These are phyloP conservation scores for Galbula dea DNA, from an alignment of 2,113 vertebrate genomes.

Conservation along the genomic window DNA sequence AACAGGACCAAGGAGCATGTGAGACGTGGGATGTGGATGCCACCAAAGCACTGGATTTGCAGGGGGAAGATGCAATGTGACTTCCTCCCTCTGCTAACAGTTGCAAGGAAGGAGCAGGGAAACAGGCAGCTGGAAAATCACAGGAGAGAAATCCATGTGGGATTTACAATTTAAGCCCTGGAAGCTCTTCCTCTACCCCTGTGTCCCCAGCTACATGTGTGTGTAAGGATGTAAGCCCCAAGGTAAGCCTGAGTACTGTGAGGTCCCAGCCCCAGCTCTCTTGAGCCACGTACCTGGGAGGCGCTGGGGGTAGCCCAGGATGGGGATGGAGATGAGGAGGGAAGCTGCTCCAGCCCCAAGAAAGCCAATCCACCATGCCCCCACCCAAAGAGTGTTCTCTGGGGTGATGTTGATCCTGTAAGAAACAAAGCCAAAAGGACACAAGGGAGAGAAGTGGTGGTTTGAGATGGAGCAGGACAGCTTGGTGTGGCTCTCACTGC, in stretches of 20 bases:
- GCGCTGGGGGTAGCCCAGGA: constrained; percentile 89
- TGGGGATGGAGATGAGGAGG: constrained; percentile 83
- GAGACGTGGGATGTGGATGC: accelerated
- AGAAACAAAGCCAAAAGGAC: not conserved
- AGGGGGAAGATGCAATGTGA: accelerated
- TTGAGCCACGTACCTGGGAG: constrained; percentile 79
- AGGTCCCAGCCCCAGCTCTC: not conserved
- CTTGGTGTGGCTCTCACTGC: accelerated
- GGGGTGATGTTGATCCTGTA: constrained; percentile 78
- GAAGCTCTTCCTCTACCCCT: not conserved
- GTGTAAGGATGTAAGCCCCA: not conserved
- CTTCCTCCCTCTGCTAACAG: not conserved
- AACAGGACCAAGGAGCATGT: accelerated
- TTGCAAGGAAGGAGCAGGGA: not conserved
- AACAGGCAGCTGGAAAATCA: not conserved
- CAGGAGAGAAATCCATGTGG: not conserved
- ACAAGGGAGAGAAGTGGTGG: not conserved
- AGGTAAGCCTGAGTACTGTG: accelerated
- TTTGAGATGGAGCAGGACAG: not conserved
- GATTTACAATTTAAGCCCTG: not conserved
- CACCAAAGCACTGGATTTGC: accelerated
- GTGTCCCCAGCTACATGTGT: accelerated
- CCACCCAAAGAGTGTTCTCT: constrained; percentile 90
- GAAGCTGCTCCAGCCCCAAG: constrained; percentile 82
- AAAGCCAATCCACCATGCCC: constrained; percentile 96